Evolutionary conservation across 1,140 invertebrate genomes (phyloP).

Genomic region (Pachypsylla venusta): DNA sequence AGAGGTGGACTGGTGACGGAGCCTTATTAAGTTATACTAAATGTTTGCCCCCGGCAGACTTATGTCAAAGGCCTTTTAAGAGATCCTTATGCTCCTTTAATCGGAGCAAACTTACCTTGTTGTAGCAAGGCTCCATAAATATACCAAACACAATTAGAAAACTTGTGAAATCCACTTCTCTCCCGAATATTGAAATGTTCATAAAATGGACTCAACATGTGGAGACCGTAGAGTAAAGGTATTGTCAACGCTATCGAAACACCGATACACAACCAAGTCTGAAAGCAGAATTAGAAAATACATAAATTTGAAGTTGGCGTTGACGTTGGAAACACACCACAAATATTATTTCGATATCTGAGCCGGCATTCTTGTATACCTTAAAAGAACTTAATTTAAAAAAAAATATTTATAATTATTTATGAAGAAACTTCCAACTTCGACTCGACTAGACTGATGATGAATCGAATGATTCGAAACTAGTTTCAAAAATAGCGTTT

Average conservation of each 20-base stretch:
- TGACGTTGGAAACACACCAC: too few relatives aligned
- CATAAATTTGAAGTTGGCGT: too few relatives aligned
- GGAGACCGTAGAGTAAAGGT: constrained; percentile 59
- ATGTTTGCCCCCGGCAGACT: background rate
- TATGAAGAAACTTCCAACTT: too few relatives aligned
- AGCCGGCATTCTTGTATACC: too few relatives aligned
- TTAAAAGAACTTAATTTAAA: too few relatives aligned
- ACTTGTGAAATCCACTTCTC: constrained; percentile 43
- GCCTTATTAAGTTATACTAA: too few relatives aligned
- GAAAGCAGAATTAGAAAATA: constrained; percentile 21
- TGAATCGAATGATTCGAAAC: too few relatives aligned
- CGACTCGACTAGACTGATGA: too few relatives aligned
- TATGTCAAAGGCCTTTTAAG: background rate
- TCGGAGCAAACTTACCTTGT: constrained; percentile 48
- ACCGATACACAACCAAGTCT: constrained; percentile 70
- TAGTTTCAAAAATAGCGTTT: too few relatives aligned
- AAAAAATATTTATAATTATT: too few relatives aligned
- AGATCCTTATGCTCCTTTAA: background rate
- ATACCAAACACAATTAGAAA: constrained; percentile 75
- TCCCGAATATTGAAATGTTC: constrained; percentile 37
- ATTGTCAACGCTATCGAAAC: constrained; percentile 55
- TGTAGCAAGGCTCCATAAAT: constrained; percentile 77
- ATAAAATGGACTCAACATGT: constrained; percentile 53
- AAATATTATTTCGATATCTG: too few relatives aligned
- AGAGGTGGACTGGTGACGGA: too few relatives aligned